Conservation (phyloP, 2,113 vertebrate species). For the Irena cyanogastra region DNA sequence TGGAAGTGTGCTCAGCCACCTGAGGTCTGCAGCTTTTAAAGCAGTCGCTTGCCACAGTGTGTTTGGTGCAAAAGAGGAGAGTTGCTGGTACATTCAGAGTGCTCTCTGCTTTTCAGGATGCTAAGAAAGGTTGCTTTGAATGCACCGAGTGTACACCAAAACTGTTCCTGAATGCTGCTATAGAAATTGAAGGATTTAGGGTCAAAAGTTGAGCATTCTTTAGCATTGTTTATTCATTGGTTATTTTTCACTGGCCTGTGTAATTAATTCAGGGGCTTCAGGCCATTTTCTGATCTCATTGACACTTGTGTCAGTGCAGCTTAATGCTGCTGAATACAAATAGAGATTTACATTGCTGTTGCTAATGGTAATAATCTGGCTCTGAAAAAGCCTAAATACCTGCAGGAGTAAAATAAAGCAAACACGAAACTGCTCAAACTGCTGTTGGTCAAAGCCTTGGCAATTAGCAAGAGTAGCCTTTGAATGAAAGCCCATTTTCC, state of each 20-base stretch:
- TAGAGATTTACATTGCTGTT: constrained; percentile 14
- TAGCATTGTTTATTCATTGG: constrained; percentile 4
- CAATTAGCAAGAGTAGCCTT: background rate
- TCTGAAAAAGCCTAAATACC: constrained; percentile 13
- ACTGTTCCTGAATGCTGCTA: constrained; percentile 12
- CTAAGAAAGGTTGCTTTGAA: constrained; percentile 48
- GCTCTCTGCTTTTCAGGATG: constrained; percentile 24
- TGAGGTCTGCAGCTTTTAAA: constrained; percentile 26
- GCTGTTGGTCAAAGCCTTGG: background rate
- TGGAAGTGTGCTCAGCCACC: background rate
- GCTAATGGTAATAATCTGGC: constrained; percentile 19
- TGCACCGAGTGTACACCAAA: constrained; percentile 15
- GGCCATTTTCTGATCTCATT: constrained; percentile 64
- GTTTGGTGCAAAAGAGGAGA: background rate
- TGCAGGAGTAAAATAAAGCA: constrained; percentile 24
- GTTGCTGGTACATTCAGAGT: background rate
- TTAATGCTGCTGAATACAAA: constrained; percentile 15
- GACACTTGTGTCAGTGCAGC: constrained; percentile 16
- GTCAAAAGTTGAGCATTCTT: constrained; percentile 53
- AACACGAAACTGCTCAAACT: background rate
- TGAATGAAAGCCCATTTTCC: background rate
- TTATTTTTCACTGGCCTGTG: constrained; percentile 32
- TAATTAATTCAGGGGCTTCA: constrained; percentile 50
- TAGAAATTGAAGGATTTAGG: constrained; percentile 5
- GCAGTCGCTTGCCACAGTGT: background rate